Base-by-base conservation (phyloP, 1,140 invertebrate species). In the Drosophila triauraria region DNA sequence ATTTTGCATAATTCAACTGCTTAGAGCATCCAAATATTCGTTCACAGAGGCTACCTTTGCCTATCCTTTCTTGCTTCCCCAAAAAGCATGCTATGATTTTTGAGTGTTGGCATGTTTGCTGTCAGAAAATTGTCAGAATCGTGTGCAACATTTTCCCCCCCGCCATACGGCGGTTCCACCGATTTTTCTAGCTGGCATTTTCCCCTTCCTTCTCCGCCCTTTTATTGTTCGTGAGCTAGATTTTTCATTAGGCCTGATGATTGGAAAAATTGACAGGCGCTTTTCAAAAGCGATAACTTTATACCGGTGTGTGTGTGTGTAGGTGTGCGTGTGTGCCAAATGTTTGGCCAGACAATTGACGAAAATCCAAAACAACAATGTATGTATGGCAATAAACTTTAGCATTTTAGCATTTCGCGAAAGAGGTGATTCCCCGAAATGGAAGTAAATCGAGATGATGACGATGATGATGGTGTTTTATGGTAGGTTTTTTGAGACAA, bases 41-140 rank as follows among this genome's bases (percentile, higher is more conserved):
- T 1, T 40, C 6, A 15, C 3, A 15, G 17, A 7, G 0, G 1
- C 12, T 13, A 4, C 12, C 12, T 30, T 30, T 30, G 38, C 38
- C 12, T 15, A 7, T 12, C n/a, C 50, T 2, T 53, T 23, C 51
- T 20, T 15, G 23, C 7, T 23, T 17, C 42, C 48, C 43, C 48
- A 83, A 83, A 83, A 61, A 71, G 64, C 75, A 74, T 68, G 69
- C 74, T 81, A 84, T 56, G 74, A 78, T 84, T 90, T 88, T 83
- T 88, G 84, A 88, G 85, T 88, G 85, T 88, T 88, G 85, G 85
- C 85, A 88, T 88, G 85, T 88, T 88, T 88, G 85, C 85, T 88
- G 85, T 88, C 85, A 88, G 81, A 88, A 88, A 88, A 90, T 88
- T 87, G 84, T 87, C 84, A 84, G 84, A 87, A 88, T 87, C 80